Evolutionary conservation across 1,140 invertebrate genomes (phyloP).

Genomic region (Drosophila rhopaloa): DNA sequence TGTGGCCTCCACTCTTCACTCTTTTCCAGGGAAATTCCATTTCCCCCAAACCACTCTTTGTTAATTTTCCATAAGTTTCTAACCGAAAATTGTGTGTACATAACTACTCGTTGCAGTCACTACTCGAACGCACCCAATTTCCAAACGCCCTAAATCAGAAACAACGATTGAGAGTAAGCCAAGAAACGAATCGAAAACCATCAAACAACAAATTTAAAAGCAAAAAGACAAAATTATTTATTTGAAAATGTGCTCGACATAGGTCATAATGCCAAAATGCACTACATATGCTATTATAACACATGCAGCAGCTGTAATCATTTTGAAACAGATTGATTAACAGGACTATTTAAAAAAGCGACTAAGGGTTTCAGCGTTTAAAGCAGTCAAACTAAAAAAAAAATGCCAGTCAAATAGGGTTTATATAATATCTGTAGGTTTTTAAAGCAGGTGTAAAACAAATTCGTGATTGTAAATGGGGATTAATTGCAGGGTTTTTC

Average conservation of each 20-base stretch:
- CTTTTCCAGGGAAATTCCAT: background rate
- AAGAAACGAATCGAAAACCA: constrained; percentile 35
- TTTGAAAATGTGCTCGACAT: background rate
- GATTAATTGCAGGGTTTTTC: background rate
- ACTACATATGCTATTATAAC: constrained; percentile 4
- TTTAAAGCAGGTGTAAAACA: too few relatives aligned
- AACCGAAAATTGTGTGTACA: constrained; percentile 71
- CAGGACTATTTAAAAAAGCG: too few relatives aligned
- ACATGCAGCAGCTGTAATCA: background rate
- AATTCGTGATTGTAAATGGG: background rate
- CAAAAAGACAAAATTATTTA: background rate
- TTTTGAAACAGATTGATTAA: background rate
- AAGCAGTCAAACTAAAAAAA: too few relatives aligned
- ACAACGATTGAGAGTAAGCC: constrained; percentile 96
- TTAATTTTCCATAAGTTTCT: constrained; percentile 23
- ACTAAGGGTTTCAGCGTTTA: too few relatives aligned
- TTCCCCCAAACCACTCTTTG: background rate
- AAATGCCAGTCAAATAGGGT: too few relatives aligned
- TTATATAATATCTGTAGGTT: too few relatives aligned
- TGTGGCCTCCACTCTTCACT: constrained; percentile 2
- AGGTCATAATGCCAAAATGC: constrained; percentile 2
- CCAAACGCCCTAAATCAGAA: constrained; percentile 93
- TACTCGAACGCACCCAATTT: constrained; percentile 94
- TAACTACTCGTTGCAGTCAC: constrained; percentile 90
- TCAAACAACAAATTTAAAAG: background rate